phyloP scores from a whole-genome alignment of 2,888 invertebrate species.

The Rhimphoctona megacephalus region DNA sequence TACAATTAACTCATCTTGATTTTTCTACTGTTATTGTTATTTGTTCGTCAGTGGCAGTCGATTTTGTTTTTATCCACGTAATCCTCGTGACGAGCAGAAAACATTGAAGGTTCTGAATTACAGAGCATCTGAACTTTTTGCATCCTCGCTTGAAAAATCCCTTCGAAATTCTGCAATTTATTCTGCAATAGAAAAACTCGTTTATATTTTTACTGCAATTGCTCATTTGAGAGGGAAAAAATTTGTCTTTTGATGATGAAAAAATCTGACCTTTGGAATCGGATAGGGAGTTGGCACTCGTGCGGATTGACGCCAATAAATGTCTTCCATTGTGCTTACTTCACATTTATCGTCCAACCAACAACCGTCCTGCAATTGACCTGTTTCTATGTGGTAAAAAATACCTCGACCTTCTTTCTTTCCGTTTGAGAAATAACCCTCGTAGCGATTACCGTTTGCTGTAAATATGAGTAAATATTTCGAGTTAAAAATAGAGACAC shows the following conservation, averaged over 20 bases:
- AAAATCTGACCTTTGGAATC: conserved; percentile 85
- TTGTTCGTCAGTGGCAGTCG: conserved; percentile 19
- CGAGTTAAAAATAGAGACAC: too few relatives aligned
- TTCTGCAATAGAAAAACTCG: conserved; percentile 31
- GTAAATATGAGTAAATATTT: conserved; percentile 63
- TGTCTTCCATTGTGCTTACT: conserved; percentile 87
- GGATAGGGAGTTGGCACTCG: conserved; percentile 86
- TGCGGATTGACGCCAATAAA: conserved; percentile 87
- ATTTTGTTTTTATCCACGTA: conserved; percentile 20
- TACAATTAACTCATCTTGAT: background rate
- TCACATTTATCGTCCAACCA: conserved; percentile 87
- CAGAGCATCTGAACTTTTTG: conserved; percentile 36
- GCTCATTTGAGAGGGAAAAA: too few relatives aligned
- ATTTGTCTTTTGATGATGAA: background rate
- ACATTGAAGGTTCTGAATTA: conserved; percentile 30
- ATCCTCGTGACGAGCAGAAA: conserved; percentile 31
- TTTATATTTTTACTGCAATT: background rate
- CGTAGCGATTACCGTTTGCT: conserved; percentile 88
- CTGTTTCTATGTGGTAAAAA: conserved; percentile 88
- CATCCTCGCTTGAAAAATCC: conserved; percentile 30
- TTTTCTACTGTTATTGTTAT: background rate
- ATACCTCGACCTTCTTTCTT: conserved; percentile 88
- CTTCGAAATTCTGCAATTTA: conserved; percentile 25
- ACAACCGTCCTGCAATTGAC: conserved; percentile 89
- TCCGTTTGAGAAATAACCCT: conserved; percentile 87